These are phyloP conservation scores for Nezara viridula DNA, from an alignment of 2,888 invertebrate genomes.

Conservation along the genomic window DNA sequence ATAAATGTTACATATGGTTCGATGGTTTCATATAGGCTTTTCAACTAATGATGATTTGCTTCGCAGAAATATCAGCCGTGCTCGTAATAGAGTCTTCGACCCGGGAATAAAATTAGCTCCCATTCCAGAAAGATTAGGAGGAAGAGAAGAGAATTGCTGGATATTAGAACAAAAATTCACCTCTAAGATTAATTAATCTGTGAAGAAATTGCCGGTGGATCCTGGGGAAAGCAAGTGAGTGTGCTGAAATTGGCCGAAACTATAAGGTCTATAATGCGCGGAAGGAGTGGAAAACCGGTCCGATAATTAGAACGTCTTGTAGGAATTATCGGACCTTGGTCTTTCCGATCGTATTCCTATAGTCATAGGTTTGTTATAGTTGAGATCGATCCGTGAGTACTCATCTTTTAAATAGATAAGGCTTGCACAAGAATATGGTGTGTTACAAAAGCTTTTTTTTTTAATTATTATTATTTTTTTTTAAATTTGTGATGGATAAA, in stretches of 20 bases:
- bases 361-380: no score
- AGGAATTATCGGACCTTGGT: not conserved
- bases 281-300: not conserved
- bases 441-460: no score
- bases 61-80: not conserved
- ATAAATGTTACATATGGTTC: not conserved
- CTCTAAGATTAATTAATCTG: not conserved
- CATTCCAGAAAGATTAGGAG: not conserved
- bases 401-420: no score
- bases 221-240: not conserved
- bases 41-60: not conserved
- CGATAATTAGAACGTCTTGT: not conserved
- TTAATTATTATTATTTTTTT: no score
- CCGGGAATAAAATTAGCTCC: not conserved
- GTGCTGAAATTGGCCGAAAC: not conserved
- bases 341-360: no score
- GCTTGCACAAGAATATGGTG: no score
- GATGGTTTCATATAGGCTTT: not conserved
- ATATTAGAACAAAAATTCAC: not conserved
- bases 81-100: not conserved
- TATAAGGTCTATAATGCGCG: not conserved
- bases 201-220: not conserved
- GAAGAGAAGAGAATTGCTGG: not conserved
- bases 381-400: no score
- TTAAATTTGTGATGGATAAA: no score